Conservation (phyloP, 2,888 invertebrate species). For the Stegophylla sp. region DNA sequence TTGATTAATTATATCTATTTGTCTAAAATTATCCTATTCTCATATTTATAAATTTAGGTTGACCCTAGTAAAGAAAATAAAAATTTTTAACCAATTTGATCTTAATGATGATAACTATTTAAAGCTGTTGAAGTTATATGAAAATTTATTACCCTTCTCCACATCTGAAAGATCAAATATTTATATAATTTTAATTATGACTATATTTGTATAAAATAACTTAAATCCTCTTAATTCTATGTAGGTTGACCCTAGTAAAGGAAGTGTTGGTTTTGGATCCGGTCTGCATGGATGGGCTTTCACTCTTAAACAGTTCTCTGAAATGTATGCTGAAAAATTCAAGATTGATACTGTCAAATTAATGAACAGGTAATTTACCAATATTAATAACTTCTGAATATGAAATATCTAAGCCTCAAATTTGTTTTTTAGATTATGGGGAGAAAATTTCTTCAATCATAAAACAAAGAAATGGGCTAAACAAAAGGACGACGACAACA, state of each 20-base stretch:
- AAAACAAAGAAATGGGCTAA: conserved; percentile 98
- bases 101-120: conserved; percentile 36
- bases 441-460: conserved; percentile 98
- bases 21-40: no score
- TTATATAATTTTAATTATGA: no score
- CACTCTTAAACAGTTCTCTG: conserved; percentile 98
- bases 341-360: conserved; percentile 95
- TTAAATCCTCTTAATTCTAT: no score
- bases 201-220: no score
- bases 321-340: conserved; percentile 99
- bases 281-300: conserved; percentile 99
- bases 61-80: conserved; percentile 94
- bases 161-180: conserved; percentile 59
- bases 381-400: neutral
- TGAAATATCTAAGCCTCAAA: neutral
- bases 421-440: conserved; percentile 76
- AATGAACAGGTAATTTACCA: conserved; percentile 76
- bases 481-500: conserved; percentile 87
- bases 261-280: conserved; percentile 99
- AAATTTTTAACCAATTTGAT: neutral
- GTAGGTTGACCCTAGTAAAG: conserved; percentile 92
- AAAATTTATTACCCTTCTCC: conserved; percentile 59
- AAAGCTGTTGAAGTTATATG: conserved; percentile 41
- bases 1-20: no score
- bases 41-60: no score